Base-by-base conservation (phyloP, 2,113 vertebrate genomes). In the Limnothrissa miodon region DNA sequence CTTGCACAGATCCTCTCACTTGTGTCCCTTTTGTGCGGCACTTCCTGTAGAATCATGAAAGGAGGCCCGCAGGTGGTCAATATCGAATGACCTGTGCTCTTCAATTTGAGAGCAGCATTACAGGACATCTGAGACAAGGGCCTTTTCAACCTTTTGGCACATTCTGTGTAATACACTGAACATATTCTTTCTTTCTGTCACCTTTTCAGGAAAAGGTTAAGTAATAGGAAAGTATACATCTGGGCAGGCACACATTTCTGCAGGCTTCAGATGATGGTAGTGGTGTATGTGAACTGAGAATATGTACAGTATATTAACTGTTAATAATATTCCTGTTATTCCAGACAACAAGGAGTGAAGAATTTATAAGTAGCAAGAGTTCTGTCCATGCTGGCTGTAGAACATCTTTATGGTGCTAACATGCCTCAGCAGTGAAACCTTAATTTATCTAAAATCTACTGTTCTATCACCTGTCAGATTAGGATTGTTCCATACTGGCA, bases 321-420 rank as follows among this genome's bases (percentile, higher is more conserved):
- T 74, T 74, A 13, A 36, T 74, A 74, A 74, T 74, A 74, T 74
- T 74, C 66, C 36, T 74, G 66, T 33, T 74, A 36, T 74, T 74
- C 66, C 33, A 29, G 66, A 33, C 66, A 36, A 29, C 66, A 74
- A 33, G 29, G 29, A 74, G 66, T 17, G 29, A 4, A 33, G 29
- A 36, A 36, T 74, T 74, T 74, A 36, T 74, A 74, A 74, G 66
- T 33, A 36, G 66, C 11, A 74, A 74, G 66, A 74, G 33, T 36
- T 15, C 29, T 33, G 66, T 74, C 66, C 29, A 74, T 33, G 66
- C 66, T 74, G 25, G 29, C 66, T 74, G 4, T 74, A 33, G 29
- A 17, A 15, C 5, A 29, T 74, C 66, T 17, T 74, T 11, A 74
- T 74, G 66, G 11, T 74, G 11, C 33, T 11, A 33, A 74, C 66